Evolutionary conservation across 2,888 invertebrate species (phyloP).

Genomic region (Clepsis dumicolana): DNA sequence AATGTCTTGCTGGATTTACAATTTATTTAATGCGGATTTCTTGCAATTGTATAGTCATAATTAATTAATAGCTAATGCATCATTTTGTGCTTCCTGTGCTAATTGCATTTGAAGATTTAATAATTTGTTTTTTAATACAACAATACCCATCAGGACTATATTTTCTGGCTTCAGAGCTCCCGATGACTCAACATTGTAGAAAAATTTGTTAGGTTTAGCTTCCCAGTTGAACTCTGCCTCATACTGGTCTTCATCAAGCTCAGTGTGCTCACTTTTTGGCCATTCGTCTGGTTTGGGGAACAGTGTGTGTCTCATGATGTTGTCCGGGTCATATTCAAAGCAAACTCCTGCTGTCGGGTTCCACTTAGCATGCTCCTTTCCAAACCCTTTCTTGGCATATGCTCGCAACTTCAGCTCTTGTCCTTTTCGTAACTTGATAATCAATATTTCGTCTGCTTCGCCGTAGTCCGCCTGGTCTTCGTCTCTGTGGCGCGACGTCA

Average conservation of each 20-base stretch:
- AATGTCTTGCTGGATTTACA: background rate
- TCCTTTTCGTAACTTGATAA: conserved; percentile 91
- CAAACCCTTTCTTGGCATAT: conserved; percentile 98
- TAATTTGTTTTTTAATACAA: conserved; percentile 97
- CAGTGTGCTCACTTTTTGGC: conserved; percentile 99
- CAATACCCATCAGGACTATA: conserved; percentile 97
- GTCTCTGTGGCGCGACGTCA: conserved; percentile 96
- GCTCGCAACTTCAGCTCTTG: conserved; percentile 98
- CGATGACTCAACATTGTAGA: conserved; percentile 97
- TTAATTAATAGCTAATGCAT: conserved; percentile 91
- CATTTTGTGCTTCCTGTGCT: conserved; percentile 94
- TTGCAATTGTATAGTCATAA: conserved; percentile 44
- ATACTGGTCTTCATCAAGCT: conserved; percentile 96
- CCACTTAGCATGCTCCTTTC: conserved; percentile 99
- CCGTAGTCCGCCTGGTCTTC: conserved; percentile 98
- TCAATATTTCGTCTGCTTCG: conserved; percentile 94
- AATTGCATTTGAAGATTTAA: conserved; percentile 97
- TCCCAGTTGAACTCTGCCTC: conserved; percentile 98
- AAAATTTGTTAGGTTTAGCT: conserved; percentile 98
- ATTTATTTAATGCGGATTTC: conserved; percentile 26
- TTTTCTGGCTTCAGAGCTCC: conserved; percentile 98
- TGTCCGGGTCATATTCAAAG: conserved; percentile 99
- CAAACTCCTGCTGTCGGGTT: conserved; percentile 99
- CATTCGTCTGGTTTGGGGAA: conserved; percentile 99
- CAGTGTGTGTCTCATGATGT: conserved; percentile 97